Evolutionary conservation across 1,140 invertebrate genomes (phyloP).

Genomic region (Brachionus plicatilis): DNA sequence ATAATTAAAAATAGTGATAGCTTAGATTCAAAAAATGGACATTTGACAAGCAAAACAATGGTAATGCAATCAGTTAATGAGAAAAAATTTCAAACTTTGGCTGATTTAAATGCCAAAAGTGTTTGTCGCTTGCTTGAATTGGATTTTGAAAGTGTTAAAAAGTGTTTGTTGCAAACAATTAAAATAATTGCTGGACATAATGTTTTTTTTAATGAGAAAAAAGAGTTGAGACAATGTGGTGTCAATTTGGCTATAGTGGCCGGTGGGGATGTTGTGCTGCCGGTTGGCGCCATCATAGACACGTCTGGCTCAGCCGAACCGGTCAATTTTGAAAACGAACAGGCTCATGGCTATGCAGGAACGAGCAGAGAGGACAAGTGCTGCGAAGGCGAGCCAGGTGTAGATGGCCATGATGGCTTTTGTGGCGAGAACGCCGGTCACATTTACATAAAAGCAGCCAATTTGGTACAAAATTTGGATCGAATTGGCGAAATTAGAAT

Average conservation of each 20-base stretch:
- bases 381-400: not conserved
- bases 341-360: not conserved
- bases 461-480: not conserved
- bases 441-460: not conserved
- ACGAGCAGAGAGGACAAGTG: not conserved
- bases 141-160: not conserved
- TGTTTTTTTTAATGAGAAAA: not conserved
- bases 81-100: not conserved
- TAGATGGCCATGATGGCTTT: not conserved
- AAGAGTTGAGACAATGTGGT: not conserved
- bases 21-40: not conserved
- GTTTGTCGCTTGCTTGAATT: not conserved
- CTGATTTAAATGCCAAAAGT: not conserved
- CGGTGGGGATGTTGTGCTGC: not conserved
- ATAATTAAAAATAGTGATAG: not conserved
- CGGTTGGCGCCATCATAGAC: not conserved
- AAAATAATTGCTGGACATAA: slow-evolving; percentile 4
- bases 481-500: not conserved
- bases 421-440: slow-evolving; percentile 12
- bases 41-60: not conserved
- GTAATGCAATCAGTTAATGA: not conserved
- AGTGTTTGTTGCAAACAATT: not conserved
- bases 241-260: not conserved
- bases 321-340: not conserved
- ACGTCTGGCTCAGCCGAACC: not conserved